Evolutionary conservation across 2,113 vertebrate genomes (phyloP), one percentile per base, ranked within the genome.

Genomic region (Mola mola): DNA sequence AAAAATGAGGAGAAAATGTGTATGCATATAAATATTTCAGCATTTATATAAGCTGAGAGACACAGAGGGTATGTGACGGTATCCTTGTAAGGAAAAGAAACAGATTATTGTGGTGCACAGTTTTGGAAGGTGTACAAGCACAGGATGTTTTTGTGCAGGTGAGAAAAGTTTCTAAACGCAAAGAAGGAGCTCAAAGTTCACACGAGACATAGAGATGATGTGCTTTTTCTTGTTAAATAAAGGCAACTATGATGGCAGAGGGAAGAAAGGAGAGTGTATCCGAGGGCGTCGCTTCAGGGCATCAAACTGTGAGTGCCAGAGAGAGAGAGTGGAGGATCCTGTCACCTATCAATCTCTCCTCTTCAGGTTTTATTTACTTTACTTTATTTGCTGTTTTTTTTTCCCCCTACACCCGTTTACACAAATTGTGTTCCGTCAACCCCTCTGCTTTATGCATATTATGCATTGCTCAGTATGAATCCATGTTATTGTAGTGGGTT

Each of bases 11-110:
- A 41, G 40, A 59, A 87, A 82, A 75, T 81, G 82, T 86, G 84
- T 77, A 83, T 73, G 66, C 50, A 72, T 66, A 91, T 92, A 59
- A 92, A 92, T 92, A 88, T 92, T 92, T 92, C 58, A 93, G 64
- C 51, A 20, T 90, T 81, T 78, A 83, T 85, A 79, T 83, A 84
- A 86, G 81, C 42, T n/a, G 51, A 75, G 74, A 65, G 41, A 58
- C n/a, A 53, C n/a, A n/a, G 16, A 47, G 17, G 79, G 69, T 74
- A 76, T 79, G 50, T 72, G 68, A 64, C 51, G 57, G 41, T 64
- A 60, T 38, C 26, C 59, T 24, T 57, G 40, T 37, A 50, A 57
- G 24, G 46, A 58, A 55, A 37, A 8, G 24, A 16, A 4, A 16
- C 8, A 38, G 10, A 67, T 78, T 37, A 31, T 67, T 31, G 33